A percentile compares a stretch with the other conserved stretches of the same genome.
phyloP scores from a whole-genome alignment of 2,113 vertebrate genomes.

The Orientallactaga bullata region DNA sequence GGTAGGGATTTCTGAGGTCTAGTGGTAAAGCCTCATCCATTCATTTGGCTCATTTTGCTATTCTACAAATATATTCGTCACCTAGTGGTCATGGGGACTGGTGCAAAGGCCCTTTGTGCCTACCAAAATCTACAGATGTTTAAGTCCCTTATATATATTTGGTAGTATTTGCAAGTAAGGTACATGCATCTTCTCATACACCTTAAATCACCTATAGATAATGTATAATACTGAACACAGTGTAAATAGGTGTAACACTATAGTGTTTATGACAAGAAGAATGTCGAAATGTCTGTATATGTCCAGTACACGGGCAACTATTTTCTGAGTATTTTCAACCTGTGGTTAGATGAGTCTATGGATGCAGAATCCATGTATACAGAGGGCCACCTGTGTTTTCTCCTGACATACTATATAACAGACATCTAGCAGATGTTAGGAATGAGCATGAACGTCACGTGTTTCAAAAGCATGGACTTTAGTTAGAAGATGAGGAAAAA shows the following conservation, averaged over 20 bases:
- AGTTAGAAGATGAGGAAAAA: too few relatives aligned
- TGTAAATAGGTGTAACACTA: not conserved
- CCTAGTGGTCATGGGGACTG: not conserved
- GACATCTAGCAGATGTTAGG: too few relatives aligned
- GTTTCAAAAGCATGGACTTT: too few relatives aligned
- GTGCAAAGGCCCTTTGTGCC: not conserved
- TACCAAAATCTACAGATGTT: not conserved
- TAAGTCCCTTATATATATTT: not conserved
- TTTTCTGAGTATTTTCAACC: too few relatives aligned
- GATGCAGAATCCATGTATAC: too few relatives aligned
- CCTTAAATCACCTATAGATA: not conserved
- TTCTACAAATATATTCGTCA: not conserved
- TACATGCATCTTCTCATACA: not conserved
- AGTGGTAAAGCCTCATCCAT: not conserved
- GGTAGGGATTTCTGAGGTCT: not conserved
- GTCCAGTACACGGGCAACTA: not conserved
- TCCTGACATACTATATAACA: too few relatives aligned
- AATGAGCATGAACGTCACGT: too few relatives aligned
- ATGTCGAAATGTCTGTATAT: not conserved
- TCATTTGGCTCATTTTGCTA: not conserved
- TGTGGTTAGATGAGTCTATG: too few relatives aligned
- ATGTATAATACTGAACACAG: not conserved
- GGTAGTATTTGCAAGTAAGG: not conserved
- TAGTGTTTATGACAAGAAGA: not conserved
- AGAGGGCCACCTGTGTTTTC: too few relatives aligned